phyloP scores from a whole-genome alignment of 2,797 vertebrate genomes.

The Prionace glauca region DNA sequence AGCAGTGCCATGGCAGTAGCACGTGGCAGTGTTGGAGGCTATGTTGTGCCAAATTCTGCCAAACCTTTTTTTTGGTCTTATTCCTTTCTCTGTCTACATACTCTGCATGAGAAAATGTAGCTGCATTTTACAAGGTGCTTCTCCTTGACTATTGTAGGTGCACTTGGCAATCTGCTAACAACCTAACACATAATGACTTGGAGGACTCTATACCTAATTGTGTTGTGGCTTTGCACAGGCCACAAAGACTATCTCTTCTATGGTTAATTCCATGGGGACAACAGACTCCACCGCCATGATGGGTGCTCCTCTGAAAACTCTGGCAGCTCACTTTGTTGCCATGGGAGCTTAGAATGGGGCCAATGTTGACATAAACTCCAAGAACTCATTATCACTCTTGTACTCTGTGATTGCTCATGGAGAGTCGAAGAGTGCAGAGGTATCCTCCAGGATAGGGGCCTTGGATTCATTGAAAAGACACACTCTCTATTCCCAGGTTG shows the following conservation, averaged over 20 bases:
- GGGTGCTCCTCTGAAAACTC: background rate
- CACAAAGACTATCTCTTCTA: background rate
- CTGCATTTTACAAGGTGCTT: background rate
- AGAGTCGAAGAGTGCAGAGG: background rate
- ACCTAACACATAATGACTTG: background rate
- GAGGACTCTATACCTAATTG: background rate
- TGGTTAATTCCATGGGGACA: background rate
- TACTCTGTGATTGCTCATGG: background rate
- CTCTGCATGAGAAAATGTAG: background rate
- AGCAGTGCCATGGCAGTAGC: no score
- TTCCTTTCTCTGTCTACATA: background rate
- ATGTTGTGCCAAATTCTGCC: background rate
- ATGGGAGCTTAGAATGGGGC: background rate
- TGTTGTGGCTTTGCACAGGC: background rate
- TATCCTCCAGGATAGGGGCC: background rate
- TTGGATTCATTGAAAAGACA: background rate
- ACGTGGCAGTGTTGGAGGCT: no score
- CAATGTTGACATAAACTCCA: no score
- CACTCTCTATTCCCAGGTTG: background rate
- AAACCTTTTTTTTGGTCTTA: background rate
- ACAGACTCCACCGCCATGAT: background rate
- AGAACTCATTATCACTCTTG: no score
- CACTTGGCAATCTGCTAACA: background rate
- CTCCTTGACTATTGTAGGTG: background rate
- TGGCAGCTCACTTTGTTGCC: background rate